These are phyloP conservation scores for Pangasius macronema DNA, from an alignment of 2,797 vertebrate genomes.

Conservation along the genomic window DNA sequence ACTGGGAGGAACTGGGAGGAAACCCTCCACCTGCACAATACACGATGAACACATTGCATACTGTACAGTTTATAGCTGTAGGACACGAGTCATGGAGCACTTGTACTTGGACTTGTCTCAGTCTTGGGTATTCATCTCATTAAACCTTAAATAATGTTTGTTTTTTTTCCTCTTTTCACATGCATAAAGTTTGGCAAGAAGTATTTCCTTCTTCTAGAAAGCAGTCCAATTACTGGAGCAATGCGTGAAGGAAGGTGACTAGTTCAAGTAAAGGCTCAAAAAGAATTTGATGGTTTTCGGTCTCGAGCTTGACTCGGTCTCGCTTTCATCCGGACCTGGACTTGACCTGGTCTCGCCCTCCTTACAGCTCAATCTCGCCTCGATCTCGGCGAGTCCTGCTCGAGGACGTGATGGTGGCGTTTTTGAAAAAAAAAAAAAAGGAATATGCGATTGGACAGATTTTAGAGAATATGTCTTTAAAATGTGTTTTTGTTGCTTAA, in stretches of 20 bases:
- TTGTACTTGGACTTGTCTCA: not conserved
- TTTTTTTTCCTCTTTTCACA: not conserved
- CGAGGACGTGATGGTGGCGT: not conserved
- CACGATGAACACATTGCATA: not conserved
- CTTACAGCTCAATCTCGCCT: not conserved
- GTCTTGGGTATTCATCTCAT: not conserved
- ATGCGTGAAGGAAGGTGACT: not conserved
- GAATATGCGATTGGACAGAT: not conserved
- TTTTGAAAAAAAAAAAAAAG: not conserved
- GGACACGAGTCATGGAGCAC: not conserved
- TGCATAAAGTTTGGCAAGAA: not conserved
- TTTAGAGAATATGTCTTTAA: not conserved
- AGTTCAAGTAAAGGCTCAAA: not conserved
- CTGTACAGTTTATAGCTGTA: not conserved
- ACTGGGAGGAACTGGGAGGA: too few species aligned
- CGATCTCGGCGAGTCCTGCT: not conserved
- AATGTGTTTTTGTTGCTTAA: not conserved
- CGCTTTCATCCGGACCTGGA: not conserved
- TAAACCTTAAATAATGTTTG: not conserved
- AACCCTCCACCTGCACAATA: too few species aligned
- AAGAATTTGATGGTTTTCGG: not conserved
- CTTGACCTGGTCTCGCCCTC: not conserved
- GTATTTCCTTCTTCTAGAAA: not conserved
- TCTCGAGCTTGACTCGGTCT: not conserved
- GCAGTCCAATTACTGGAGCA: not conserved